Evolutionary conservation across 2,888 invertebrate genomes (phyloP).

Genomic region (Scrobipalpa atriplicella): DNA sequence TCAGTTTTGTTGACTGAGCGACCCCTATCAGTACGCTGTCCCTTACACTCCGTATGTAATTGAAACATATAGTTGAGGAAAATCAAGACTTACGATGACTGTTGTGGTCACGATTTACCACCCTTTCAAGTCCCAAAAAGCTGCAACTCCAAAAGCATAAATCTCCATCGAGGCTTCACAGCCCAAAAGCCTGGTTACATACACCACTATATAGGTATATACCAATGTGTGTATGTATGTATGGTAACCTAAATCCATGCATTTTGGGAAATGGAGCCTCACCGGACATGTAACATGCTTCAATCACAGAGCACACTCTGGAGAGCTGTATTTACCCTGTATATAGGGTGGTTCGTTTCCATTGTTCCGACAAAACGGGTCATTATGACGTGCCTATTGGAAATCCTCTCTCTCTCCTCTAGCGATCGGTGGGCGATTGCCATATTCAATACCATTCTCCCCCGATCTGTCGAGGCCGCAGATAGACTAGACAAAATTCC

Average conservation of each 20-base stretch:
- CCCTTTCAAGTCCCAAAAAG: slow-evolving; percentile 2
- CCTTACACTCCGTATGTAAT: too few relatives aligned
- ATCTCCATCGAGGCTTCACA: neutral
- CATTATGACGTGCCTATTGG: too few relatives aligned
- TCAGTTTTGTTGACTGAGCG: too few relatives aligned
- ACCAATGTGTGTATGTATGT: slow-evolving; percentile 8
- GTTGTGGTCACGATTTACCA: neutral
- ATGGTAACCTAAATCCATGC: slow-evolving; percentile 73
- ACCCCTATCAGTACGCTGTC: too few relatives aligned
- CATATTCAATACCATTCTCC: too few relatives aligned
- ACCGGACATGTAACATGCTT: slow-evolving; percentile 81
- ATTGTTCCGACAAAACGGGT: slow-evolving; percentile 9
- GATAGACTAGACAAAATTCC: too few relatives aligned
- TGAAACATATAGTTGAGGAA: too few relatives aligned
- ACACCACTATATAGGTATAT: neutral
- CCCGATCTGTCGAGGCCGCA: too few relatives aligned
- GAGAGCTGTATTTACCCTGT: slow-evolving; percentile 50
- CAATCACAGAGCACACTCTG: slow-evolving; percentile 79
- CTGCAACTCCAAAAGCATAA: slow-evolving; percentile 6
- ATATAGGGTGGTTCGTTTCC: slow-evolving; percentile 26
- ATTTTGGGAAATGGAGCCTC: slow-evolving; percentile 74
- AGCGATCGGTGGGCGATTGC: too few relatives aligned
- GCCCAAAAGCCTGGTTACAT: neutral
- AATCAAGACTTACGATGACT: too few relatives aligned
- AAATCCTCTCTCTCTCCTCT: too few relatives aligned